Base-by-base conservation (phyloP, 1,140 invertebrate genomes). In the Papilio machaon region DNA sequence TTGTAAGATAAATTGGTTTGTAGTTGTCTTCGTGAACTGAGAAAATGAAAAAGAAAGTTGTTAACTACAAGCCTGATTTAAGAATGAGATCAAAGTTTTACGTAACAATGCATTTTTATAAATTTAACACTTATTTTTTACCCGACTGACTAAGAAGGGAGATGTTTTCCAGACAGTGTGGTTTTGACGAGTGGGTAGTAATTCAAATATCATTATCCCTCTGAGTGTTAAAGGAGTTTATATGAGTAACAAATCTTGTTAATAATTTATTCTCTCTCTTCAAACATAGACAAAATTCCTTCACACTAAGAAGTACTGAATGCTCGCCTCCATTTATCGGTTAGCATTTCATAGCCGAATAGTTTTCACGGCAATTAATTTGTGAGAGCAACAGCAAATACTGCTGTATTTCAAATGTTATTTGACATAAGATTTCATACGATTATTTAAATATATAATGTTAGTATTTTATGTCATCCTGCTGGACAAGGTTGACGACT, bases 1-100 rank as follows among this genome's bases (percentile, higher is more conserved):
- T 64, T 64, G 9, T 30, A 23, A 64, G 60, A 23, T 30, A 64
- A 64, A 64, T 64, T 64, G 23, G 60, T 64, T 64, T 64, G 60
- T 23, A 64, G 60, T 64, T 64, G 60, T 64, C 60, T 64, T 64
- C 60, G 60, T 23, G 23, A 64, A 64, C 60, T 30, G 19, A 64
- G 60, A 64, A 64, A 64, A 64, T 64, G 60, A 64, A 64, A 64
- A 64, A 30, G 60, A 64, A 64, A 64, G 19, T 23, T 64, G 19
- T 30, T 64, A 64, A 64, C 19, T 64, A 64, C 60, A 9, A 64
- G 60, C 60, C 19, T 64, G 60, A 64, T 64, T 64, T 64, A 64
- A 64, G 23, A 64, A 64, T 30, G 9, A 64, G 8, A 64, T 2
- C 9, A 23, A 64, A 64, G 58, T 23, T 64, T 30, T 30, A 64